Evolutionary conservation across 2,113 vertebrate species (phyloP).

Genomic region (Panthera uncia): DNA sequence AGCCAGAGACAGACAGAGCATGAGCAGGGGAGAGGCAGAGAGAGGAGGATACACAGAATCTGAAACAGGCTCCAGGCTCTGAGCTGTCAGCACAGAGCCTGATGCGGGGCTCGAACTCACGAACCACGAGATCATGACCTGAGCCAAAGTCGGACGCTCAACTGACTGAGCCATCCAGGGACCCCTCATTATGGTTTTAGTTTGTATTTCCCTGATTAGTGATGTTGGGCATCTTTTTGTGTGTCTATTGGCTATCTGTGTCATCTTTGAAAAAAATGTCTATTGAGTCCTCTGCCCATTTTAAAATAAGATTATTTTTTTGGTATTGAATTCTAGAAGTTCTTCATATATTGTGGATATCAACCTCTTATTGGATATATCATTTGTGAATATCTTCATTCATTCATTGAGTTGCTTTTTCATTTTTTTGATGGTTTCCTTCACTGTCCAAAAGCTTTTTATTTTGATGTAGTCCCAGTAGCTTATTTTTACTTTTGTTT

Average conservation of each 20-base stretch:
- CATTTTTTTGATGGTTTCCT: neutral
- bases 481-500: neutral
- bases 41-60: too few species aligned
- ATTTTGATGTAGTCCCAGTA: neutral
- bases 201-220: neutral
- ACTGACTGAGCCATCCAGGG: too few species aligned
- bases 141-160: too few species aligned
- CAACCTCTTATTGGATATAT: neutral
- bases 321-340: neutral
- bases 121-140: too few species aligned
- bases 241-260: neutral
- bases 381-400: neutral
- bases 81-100: too few species aligned
- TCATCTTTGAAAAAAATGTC: neutral
- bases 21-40: too few species aligned
- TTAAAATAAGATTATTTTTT: neutral
- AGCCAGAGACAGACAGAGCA: too few species aligned
- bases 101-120: too few species aligned
- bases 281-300: neutral
- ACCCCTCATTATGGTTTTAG: neutral
- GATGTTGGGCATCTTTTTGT: neutral
- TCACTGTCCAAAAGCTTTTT: neutral
- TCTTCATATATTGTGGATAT: neutral
- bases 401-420: neutral
- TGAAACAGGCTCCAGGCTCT: too few species aligned